These are phyloP conservation scores for Onthophagus sagittarius DNA, from an alignment of 2,888 invertebrate genomes.

Conservation along the genomic window DNA sequence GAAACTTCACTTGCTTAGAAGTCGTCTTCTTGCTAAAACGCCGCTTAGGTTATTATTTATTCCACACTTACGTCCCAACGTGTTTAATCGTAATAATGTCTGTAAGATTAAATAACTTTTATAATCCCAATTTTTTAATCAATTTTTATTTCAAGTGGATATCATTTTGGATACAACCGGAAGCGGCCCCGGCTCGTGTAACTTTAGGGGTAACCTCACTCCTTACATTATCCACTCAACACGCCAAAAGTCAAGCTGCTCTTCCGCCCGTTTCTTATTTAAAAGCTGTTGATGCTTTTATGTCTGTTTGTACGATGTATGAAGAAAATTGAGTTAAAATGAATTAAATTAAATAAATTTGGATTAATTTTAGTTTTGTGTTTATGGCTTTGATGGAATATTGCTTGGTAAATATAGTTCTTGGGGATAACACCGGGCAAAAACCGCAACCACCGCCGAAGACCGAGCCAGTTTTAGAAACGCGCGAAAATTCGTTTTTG, in stretches of 20 bases:
- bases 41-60: constrained; percentile 85
- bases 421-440: constrained; percentile 67
- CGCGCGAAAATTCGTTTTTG: constrained; percentile 50
- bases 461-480: constrained; percentile 54
- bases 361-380: constrained; percentile 62
- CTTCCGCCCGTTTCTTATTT: constrained; percentile 90
- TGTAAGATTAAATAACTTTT: constrained; percentile 52
- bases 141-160: constrained; percentile 65
- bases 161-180: constrained; percentile 93
- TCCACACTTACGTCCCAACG: constrained; percentile 92
- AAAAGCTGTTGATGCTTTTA: constrained; percentile 89
- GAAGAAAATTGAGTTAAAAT: too few species aligned
- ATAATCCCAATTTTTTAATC: not conserved
- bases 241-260: constrained; percentile 91
- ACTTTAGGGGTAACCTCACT: constrained; percentile 89
- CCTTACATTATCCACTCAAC: constrained; percentile 84
- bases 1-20: constrained; percentile 89
- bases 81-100: constrained; percentile 95
- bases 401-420: constrained; percentile 81
- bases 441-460: constrained; percentile 55
- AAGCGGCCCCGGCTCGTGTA: constrained; percentile 89
- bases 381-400: constrained; percentile 94
- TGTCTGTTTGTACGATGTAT: constrained; percentile 87
- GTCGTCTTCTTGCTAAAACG: constrained; percentile 87
- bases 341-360: not conserved